phyloP scores from a whole-genome alignment of 2,797 vertebrate genomes.

The Echeneis naucrates region DNA sequence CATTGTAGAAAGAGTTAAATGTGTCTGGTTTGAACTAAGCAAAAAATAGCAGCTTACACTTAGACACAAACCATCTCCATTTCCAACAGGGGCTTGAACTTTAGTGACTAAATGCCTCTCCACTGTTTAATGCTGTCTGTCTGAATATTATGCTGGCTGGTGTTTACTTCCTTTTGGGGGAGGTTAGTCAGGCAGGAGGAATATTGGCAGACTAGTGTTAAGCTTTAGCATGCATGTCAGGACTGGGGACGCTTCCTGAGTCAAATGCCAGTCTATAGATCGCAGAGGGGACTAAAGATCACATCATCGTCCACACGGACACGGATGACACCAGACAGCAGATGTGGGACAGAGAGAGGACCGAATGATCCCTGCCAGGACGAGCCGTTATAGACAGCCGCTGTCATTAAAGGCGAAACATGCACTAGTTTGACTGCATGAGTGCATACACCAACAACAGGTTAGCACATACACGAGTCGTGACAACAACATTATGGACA shows the following conservation, averaged over 20 bases:
- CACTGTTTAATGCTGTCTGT: slow-evolving; percentile 68
- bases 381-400: slow-evolving; percentile 95
- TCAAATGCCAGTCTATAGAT: slow-evolving; percentile 99
- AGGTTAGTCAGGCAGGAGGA: slow-evolving; percentile 33
- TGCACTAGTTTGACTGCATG: slow-evolving; percentile 57
- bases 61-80: slow-evolving; percentile 20
- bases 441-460: slow-evolving; percentile 28
- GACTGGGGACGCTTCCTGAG: slow-evolving; percentile 88
- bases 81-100: slow-evolving; percentile 54
- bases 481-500: slow-evolving; percentile 96
- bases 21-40: not conserved
- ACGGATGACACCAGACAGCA: slow-evolving; percentile 90
- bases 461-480: slow-evolving; percentile 40
- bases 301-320: slow-evolving; percentile 95
- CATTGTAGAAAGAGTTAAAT: not conserved
- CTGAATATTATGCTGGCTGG: slow-evolving; percentile 78
- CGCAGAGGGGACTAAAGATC: slow-evolving; percentile 98
- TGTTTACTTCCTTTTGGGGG: slow-evolving; percentile 72
- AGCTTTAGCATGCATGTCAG: slow-evolving; percentile 96
- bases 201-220: slow-evolving; percentile 89
- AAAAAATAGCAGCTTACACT: not conserved
- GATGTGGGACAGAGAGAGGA: slow-evolving; percentile 69
- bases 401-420: slow-evolving; percentile 93
- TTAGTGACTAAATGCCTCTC: slow-evolving; percentile 71
- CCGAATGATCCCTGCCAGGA: slow-evolving; percentile 97